Conservation (phyloP, 2,888 invertebrate species). For the Choristoneura rosaceana region DNA sequence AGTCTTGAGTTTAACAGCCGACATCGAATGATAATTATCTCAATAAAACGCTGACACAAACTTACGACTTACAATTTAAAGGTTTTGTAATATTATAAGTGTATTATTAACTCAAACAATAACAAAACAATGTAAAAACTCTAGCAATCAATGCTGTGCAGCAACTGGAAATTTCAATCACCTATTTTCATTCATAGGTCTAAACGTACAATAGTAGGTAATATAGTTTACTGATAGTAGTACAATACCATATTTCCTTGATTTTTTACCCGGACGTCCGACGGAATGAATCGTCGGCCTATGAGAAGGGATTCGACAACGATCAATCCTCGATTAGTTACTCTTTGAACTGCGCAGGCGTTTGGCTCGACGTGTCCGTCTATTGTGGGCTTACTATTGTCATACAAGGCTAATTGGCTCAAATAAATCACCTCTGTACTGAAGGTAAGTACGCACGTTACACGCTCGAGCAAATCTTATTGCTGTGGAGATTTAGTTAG, state of each 20-base stretch:
- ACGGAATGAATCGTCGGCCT: not conserved
- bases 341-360: slow-evolving; percentile 19
- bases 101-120: too few species aligned
- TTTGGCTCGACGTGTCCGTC: slow-evolving; percentile 8
- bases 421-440: slow-evolving; percentile 30
- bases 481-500: not conserved
- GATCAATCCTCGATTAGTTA: slow-evolving; percentile 20
- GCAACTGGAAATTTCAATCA: not conserved
- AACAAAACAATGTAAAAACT: too few species aligned
- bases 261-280: slow-evolving; percentile 30
- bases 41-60: too few species aligned
- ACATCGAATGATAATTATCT: too few species aligned
- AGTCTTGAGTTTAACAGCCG: too few species aligned
- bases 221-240: not conserved
- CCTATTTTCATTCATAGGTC: not conserved
- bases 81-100: too few species aligned
- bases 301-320: not conserved
- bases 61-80: too few species aligned
- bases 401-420: slow-evolving; percentile 36
- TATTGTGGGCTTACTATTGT: slow-evolving; percentile 32
- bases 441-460: slow-evolving; percentile 27
- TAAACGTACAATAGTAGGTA: not conserved
- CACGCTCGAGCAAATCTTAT: not conserved
- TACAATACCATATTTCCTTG: slow-evolving; percentile 8
- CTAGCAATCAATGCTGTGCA: not conserved